A percentile compares a stretch with the other conserved stretches of the same genome.
phyloP scores from a whole-genome alignment of 2,797 vertebrate species.

The Erethizon dorsatum region DNA sequence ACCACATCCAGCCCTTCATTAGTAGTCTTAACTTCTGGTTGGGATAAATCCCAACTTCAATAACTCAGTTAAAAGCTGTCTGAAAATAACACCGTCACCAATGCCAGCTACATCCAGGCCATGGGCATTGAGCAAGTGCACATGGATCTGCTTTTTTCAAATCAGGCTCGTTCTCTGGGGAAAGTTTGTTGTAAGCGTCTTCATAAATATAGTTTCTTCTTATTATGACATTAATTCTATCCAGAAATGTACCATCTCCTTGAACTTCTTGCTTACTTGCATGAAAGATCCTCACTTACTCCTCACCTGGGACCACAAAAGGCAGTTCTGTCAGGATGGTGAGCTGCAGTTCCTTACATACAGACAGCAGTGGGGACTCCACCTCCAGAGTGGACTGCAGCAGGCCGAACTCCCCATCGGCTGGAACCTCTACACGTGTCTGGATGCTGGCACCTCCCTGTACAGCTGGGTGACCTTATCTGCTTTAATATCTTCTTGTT shows the following conservation, averaged over 20 bases:
- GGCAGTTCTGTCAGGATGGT: slow-evolving; percentile 98
- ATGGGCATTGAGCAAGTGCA: slow-evolving; percentile 97
- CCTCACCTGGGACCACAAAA: slow-evolving; percentile 98
- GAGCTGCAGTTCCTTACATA: slow-evolving; percentile 97
- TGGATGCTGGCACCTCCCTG: background rate
- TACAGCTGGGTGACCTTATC: slow-evolving; percentile 93
- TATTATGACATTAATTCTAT: slow-evolving; percentile 98
- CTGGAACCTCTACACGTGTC: background rate
- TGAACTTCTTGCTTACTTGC: slow-evolving; percentile 98
- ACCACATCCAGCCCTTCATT: slow-evolving; percentile 92
- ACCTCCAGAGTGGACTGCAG: background rate
- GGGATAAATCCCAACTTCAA: slow-evolving; percentile 98
- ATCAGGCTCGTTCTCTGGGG: slow-evolving; percentile 98
- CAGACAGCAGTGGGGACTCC: slow-evolving; percentile 96
- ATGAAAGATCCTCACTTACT: slow-evolving; percentile 99
- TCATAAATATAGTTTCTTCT: slow-evolving; percentile 99
- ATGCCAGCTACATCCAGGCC: slow-evolving; percentile 99
- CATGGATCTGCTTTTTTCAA: slow-evolving; percentile 97
- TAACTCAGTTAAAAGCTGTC: slow-evolving; percentile 98
- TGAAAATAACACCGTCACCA: slow-evolving; percentile 98
- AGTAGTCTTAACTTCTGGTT: slow-evolving; percentile 98
- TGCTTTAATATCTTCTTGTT: slow-evolving; percentile 98
- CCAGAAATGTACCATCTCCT: slow-evolving; percentile 97
- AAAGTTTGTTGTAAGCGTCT: slow-evolving; percentile 98
- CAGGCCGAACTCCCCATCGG: background rate